Evolutionary conservation across 2,888 invertebrate genomes (phyloP).

Genomic region (Drosophila kuntzei): DNA sequence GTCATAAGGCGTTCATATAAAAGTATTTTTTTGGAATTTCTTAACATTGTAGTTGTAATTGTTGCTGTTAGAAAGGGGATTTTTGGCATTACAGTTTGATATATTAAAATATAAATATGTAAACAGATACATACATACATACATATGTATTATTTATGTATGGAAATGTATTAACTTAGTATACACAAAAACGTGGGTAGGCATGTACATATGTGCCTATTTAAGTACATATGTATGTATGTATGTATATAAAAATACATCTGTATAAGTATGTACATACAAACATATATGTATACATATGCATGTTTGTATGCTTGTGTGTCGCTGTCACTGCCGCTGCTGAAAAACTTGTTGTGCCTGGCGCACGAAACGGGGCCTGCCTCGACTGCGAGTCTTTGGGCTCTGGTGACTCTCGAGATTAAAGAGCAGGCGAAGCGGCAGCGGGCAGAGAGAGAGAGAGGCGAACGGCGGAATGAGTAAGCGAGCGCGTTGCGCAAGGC

Average conservation of each 20-base stretch:
- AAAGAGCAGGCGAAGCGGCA: constrained; percentile 42
- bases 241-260: neutral
- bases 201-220: constrained; percentile 2
- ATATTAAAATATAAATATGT: neutral
- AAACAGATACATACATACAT: constrained; percentile 4
- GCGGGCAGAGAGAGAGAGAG: constrained; percentile 18
- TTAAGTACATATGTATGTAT: constrained; percentile 6
- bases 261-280: constrained; percentile 6
- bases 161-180: no score
- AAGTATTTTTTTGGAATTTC: constrained; percentile 46
- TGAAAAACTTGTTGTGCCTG: constrained; percentile 79
- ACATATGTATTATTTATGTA: constrained; percentile 13
- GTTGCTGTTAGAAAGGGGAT: constrained; percentile 15
- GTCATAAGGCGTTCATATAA: constrained; percentile 34
- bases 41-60: constrained; percentile 42
- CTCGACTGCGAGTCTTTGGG: constrained; percentile 58
- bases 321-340: constrained; percentile 47
- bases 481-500: constrained; percentile 80
- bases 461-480: constrained; percentile 61
- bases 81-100: constrained; percentile 8
- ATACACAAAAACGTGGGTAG: no score
- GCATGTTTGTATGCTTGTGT: constrained; percentile 19
- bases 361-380: constrained; percentile 72
- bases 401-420: constrained; percentile 66
- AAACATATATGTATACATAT: constrained; percentile 13